Evolutionary conservation across 1,140 invertebrate genomes (phyloP), one percentile per base, ranked within the genome.

Genomic region (Drosophila pandora): DNA sequence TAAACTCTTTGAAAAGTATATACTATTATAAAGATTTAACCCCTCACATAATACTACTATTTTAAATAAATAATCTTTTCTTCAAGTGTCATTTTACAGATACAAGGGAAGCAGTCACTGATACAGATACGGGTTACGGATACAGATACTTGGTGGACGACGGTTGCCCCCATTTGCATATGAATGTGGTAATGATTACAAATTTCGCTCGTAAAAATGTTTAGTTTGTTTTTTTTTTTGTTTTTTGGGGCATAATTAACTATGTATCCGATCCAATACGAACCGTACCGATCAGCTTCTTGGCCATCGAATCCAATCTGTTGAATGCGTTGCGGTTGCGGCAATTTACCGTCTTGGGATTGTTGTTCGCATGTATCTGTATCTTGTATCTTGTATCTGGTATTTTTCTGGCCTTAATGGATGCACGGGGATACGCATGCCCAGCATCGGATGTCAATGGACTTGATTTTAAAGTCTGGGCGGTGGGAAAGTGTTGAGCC

Each of bases 151-250:
- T 69, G 67, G 64, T 70, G 67, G 67, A 23, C 67, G 67, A 23
- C 67, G 67, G 67, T 25, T 70, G 67, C 67, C 61, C 56, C 34
- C 76, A 88, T 88, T 88, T 88, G 83, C 83, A 88, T 88, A 88
- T 88, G 83, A 88, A 88, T 88, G 83, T 88, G 83, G 83, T 87
- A 88, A 88, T 88, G 83, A 88, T 88, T 88, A 88, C 83, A 88
- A 88, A 88, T 88, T 88, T 88, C 83, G 83, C 83, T 88, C 83
- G 83, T 88, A 88, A 88, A 88, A 88, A 88, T 88, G 83, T 88
- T 88, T 76, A 76, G 76, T 72, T 87, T 74, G 62, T 73, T 67
- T 77, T 83, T 74, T 80, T 58, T 47, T 83, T 74, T 76, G 43
- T 47, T 76, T 76, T 70, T 58, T 53, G 75, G 57, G 71, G 78